Evolutionary conservation across 2,797 vertebrate species (phyloP), one percentile per base, ranked within the genome.

Genomic region (Megalops cyprinoides): DNA sequence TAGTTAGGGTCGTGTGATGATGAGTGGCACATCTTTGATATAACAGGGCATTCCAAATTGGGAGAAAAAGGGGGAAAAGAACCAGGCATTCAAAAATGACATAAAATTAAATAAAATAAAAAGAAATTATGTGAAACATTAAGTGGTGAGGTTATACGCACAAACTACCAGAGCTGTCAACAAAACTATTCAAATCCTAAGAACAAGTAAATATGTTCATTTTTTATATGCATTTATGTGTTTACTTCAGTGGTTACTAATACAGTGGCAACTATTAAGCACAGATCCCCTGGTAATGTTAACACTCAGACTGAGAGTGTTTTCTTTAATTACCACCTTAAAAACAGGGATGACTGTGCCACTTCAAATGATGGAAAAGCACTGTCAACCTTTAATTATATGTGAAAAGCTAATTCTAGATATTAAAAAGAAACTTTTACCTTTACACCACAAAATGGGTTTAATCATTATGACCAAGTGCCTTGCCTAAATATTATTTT

Each of bases 191-290:
- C 80, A 91, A 90, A 92, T 91, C 88, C 85, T 88, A 81, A 91
- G 90, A 91, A 91, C 87, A 88, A 91, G 88, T 87, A 92, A 92
- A 92, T 65, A 10, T 78, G 77, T 28, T 78, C 25, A 28, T 4
- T 44, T 44, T 7, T 4, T 31, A 65, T 75, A 56, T 75, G 46
- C 14, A 28, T 48, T 48, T 14, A 28, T 31, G 25, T 44, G 74
- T 67, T 65, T 81, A 20, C 39, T 44, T 92, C 88, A 89, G 88
- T 90, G 90, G 92, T 94, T 92, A 94, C 94, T 94, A 94, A 93
- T 91, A 91, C 88, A 89, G 87, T 86, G 85, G 91, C 93, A 93
- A 95, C 95, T 93, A 94, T 94, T 94, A 93, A 89, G 86, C 90
- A 90, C 90, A 91, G 85, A 89, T 93, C 92, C 92, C 91, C 82